A percentile compares a stretch with the other conserved stretches of the same genome.
phyloP scores from a whole-genome alignment of 2,888 invertebrate genomes.

The Pecten maximus region DNA sequence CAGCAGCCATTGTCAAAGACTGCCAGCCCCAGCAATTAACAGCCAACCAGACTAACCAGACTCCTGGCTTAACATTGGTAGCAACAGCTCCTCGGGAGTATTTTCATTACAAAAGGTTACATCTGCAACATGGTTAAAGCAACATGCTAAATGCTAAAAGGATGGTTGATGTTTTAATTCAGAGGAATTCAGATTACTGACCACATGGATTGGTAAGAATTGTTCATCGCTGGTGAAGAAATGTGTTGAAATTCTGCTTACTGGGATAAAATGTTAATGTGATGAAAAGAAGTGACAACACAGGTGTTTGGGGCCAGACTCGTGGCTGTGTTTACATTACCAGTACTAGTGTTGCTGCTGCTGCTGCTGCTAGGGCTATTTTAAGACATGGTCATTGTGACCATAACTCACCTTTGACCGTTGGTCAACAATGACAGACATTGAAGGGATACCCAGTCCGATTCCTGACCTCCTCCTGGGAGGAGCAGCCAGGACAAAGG shows the following conservation, averaged over 20 bases:
- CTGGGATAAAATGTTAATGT: conserved; percentile 28
- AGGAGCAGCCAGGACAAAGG: background rate
- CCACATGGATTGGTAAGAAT: background rate
- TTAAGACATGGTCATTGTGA: conserved; percentile 15
- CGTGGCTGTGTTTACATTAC: background rate
- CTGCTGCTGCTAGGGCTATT: background rate
- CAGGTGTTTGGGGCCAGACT: background rate
- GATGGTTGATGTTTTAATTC: background rate
- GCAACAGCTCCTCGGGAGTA: background rate
- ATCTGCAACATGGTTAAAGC: background rate
- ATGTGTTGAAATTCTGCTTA: background rate
- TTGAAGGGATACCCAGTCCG: background rate
- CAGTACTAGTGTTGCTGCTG: background rate
- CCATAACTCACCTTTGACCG: background rate
- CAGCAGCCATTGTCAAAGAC: conserved; percentile 30
- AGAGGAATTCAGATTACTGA: background rate
- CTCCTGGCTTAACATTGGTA: background rate
- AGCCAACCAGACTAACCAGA: background rate
- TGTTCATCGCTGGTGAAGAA: background rate
- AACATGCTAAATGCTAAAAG: background rate
- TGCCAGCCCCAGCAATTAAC: conserved; percentile 16
- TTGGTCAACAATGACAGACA: background rate
- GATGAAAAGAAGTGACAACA: background rate
- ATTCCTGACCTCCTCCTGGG: background rate
- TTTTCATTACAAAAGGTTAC: background rate